Percentiles rank a stretch among this genome's conserved stretches.
Conservation (phyloP, 2,113 vertebrate species). For the Holacanthus passer region DNA sequence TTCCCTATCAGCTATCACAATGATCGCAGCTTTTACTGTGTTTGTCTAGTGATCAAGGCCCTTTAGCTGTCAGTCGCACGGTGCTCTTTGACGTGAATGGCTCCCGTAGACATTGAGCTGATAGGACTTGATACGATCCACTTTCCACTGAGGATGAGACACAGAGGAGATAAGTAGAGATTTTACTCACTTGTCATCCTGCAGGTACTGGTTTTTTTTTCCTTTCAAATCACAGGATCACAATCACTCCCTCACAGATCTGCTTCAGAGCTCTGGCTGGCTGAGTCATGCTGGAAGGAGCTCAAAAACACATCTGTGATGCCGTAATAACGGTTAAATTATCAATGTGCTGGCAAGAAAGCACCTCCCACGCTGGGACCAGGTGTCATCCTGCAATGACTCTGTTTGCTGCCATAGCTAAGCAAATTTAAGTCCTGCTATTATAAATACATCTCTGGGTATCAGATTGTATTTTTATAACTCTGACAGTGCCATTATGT, state of each 20-base stretch:
- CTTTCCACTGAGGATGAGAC: constrained; percentile 35
- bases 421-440: background rate
- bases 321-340: background rate
- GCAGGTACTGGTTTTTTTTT: constrained; percentile 43
- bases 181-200: constrained; percentile 38
- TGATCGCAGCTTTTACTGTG: constrained; percentile 34
- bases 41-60: constrained; percentile 45
- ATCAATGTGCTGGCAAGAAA: constrained; percentile 5
- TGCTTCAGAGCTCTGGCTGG: background rate
- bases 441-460: background rate
- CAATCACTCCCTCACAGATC: constrained; percentile 6
- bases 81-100: constrained; percentile 48
- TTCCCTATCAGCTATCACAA: constrained; percentile 19
- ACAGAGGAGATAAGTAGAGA: constrained; percentile 50
- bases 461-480: background rate
- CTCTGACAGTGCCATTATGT: constrained; percentile 2
- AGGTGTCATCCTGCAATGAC: constrained; percentile 14
- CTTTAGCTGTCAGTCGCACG: constrained; percentile 44
- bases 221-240: constrained; percentile 39
- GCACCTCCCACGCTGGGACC: constrained; percentile 12
- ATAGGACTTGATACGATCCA: constrained; percentile 41
- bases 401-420: background rate
- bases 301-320: background rate
- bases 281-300: constrained; percentile 36
- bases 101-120: constrained; percentile 50